These are phyloP conservation scores for Didymodactylos carnosus DNA, from an alignment of 2,888 invertebrate species.

Conservation along the genomic window DNA sequence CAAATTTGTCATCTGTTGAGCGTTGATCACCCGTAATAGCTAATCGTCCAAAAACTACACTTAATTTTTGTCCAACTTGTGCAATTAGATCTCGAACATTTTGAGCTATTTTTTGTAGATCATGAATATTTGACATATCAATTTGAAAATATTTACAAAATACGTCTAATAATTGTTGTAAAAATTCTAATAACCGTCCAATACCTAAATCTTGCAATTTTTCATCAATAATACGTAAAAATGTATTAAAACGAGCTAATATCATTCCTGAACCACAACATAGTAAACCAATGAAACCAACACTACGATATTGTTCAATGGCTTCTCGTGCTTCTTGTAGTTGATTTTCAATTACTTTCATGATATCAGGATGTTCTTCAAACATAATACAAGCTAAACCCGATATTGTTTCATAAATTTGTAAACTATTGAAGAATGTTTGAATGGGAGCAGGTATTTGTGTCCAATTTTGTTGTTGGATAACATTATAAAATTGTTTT, in stretches of 20 bases:
- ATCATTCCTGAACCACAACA: conserved; percentile 7
- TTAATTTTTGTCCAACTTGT: not conserved
- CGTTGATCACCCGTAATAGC: not conserved
- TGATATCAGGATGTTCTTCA: conserved; percentile 4
- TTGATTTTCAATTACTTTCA: conserved; percentile 1
- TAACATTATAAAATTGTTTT: conserved; percentile 4
- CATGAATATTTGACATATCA: conserved; percentile 1
- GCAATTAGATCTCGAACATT: not conserved
- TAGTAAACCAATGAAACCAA: not conserved
- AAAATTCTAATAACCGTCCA: conserved; percentile 8
- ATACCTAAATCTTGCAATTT: conserved; percentile 11
- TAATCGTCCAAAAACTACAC: not conserved
- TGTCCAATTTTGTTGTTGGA: conserved; percentile 7
- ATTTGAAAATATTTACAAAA: conserved; percentile 10
- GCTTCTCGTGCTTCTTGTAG: conserved; percentile 5
- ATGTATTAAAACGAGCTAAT: not conserved
- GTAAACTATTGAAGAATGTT: conserved; percentile 1
- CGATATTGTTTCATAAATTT: conserved; percentile 7
- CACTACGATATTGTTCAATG: not conserved
- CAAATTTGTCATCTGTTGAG: not conserved
- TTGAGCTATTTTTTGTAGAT: not conserved
- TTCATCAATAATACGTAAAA: conserved; percentile 1
- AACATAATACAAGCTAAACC: conserved; percentile 10
- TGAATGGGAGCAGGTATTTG: not conserved
- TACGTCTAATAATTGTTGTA: conserved; percentile 6